phyloP scores from a whole-genome alignment of 1,140 invertebrate genomes.

The Amphibalanus amphitrite region DNA sequence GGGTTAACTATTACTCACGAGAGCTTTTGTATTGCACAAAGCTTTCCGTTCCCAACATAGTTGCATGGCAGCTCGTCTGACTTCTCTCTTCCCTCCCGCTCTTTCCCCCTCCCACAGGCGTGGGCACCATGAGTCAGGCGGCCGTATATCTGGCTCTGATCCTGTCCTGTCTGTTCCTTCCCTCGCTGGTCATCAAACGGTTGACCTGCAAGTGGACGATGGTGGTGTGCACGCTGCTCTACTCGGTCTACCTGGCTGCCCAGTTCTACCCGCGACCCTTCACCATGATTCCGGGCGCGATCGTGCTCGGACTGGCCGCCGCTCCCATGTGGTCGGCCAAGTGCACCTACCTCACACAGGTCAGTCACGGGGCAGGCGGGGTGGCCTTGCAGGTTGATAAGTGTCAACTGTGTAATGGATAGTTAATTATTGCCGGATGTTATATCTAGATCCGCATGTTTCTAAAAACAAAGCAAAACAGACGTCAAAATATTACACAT shows the following conservation, averaged over 20 bases:
- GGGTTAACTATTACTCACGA: too few relatives aligned
- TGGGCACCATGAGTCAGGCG: constrained; percentile 64
- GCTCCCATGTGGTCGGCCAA: constrained; percentile 94
- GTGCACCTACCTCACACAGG: constrained; percentile 82
- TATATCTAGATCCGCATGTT: too few relatives aligned
- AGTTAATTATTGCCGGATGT: too few relatives aligned
- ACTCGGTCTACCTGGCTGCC: constrained; percentile 79
- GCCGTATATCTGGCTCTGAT: constrained; percentile 76
- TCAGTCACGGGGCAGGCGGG: constrained; percentile 39
- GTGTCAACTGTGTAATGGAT: too few relatives aligned
- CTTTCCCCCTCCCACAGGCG: constrained; percentile 44
- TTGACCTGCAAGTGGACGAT: constrained; percentile 91
- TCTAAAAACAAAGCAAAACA: too few relatives aligned
- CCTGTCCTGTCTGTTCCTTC: constrained; percentile 80
- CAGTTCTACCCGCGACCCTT: constrained; percentile 82
- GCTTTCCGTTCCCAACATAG: too few relatives aligned
- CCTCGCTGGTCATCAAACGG: constrained; percentile 68
- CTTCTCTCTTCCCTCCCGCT: neutral
- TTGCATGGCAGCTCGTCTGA: too few relatives aligned
- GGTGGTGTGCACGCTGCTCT: constrained; percentile 74
- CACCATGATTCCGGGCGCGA: constrained; percentile 78
- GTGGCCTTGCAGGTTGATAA: too few relatives aligned
- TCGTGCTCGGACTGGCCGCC: constrained; percentile 70
- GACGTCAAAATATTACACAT: too few relatives aligned
- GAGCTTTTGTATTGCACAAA: too few relatives aligned